These are phyloP conservation scores for Tachysurus fulvidraco DNA, from an alignment of 2,113 vertebrate genomes.

Conservation along the genomic window DNA sequence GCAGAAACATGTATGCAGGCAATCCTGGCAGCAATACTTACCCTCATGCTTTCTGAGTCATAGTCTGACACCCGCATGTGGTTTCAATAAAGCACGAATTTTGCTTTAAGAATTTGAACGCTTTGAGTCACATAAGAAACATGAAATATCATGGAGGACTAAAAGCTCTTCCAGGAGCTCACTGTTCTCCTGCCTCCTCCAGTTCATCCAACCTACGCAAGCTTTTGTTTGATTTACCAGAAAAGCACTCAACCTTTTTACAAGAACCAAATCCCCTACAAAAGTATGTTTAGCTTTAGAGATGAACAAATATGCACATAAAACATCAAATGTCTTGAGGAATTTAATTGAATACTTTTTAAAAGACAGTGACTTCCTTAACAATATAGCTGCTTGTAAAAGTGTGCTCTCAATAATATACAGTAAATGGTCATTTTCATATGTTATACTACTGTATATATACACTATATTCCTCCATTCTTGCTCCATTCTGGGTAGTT, in stretches of 20 bases:
- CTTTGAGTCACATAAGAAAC: slow-evolving; percentile 21
- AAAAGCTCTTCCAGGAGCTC: slow-evolving; percentile 21
- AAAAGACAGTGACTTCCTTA: not conserved
- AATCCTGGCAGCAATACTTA: not conserved
- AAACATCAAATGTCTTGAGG: not conserved
- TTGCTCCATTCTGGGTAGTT: too few relatives aligned
- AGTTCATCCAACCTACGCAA: slow-evolving; percentile 29
- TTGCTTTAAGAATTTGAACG: slow-evolving; percentile 15
- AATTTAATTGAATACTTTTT: not conserved
- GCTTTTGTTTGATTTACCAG: slow-evolving; percentile 29
- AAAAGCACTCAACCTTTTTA: slow-evolving; percentile 7
- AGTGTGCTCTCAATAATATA: not conserved
- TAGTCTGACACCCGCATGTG: not conserved
- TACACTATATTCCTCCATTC: not conserved
- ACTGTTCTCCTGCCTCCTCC: slow-evolving; percentile 13
- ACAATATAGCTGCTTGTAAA: not conserved
- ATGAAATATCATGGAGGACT: slow-evolving; percentile 10
- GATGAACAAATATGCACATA: not conserved
- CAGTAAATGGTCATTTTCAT: not conserved
- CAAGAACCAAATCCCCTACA: not conserved
- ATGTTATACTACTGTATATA: too few relatives aligned
- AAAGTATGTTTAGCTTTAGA: slow-evolving; percentile 10
- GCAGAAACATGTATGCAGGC: not conserved
- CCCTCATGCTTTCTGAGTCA: slow-evolving; percentile 7
- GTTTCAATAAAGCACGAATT: slow-evolving; percentile 36